Percentiles rank a stretch among this genome's conserved stretches.
phyloP scores from a whole-genome alignment of 2,113 vertebrate genomes.

The Neolamprologus kungweensis region DNA sequence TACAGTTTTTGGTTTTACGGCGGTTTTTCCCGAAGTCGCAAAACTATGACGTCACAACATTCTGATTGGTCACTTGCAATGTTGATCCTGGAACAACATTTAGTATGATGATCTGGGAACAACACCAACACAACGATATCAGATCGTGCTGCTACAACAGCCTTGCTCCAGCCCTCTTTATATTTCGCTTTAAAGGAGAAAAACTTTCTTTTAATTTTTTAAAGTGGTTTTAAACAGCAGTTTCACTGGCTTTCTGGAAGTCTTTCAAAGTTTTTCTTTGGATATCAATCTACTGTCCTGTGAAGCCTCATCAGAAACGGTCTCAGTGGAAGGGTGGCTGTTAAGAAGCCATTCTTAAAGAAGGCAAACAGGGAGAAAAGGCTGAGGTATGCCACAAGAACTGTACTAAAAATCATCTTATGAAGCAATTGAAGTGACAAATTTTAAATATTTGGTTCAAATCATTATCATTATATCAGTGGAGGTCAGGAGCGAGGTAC shows the following conservation, averaged over 20 bases:
- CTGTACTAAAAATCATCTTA: background rate
- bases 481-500: background rate
- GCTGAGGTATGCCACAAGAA: background rate
- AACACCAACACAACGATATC: too few species aligned
- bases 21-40: too few species aligned
- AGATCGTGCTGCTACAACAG: background rate
- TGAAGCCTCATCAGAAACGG: background rate
- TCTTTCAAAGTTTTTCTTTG: background rate
- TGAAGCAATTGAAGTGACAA: background rate
- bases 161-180: background rate
- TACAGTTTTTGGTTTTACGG: too few species aligned
- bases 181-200: background rate
- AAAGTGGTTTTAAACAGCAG: background rate
- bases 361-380: background rate
- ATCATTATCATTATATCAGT: background rate
- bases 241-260: background rate
- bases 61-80: too few species aligned
- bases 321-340: background rate
- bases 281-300: background rate
- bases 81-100: too few species aligned
- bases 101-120: too few species aligned
- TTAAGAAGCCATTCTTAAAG: background rate
- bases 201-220: background rate
- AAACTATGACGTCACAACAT: accelerated
- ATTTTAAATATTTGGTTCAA: background rate